Evolutionary conservation across 1,140 invertebrate species (phyloP).

Genomic region (Drosophila subpulchrella): DNA sequence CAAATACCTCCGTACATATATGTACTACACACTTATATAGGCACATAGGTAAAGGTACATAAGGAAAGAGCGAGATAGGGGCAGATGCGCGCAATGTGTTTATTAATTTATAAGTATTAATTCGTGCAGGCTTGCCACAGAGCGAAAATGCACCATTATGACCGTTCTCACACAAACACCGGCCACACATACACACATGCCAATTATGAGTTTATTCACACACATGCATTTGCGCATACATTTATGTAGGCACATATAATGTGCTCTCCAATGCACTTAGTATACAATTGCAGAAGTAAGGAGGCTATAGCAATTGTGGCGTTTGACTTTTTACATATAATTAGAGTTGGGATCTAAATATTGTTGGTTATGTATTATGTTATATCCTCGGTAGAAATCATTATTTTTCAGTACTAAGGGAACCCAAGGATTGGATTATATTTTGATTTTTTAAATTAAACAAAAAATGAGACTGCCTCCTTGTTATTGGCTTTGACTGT

Average conservation of each 20-base stretch:
- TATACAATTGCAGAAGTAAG: background rate
- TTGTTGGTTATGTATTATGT: background rate
- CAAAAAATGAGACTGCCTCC: too few species aligned
- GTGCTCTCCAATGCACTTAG: background rate
- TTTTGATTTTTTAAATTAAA: too few species aligned
- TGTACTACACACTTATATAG: background rate
- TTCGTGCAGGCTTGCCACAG: conserved; percentile 2
- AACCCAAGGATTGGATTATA: too few species aligned
- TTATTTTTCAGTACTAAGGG: too few species aligned
- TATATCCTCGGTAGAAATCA: background rate
- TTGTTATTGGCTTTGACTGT: too few species aligned
- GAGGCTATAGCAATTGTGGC: background rate
- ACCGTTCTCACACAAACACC: background rate
- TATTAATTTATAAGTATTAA: conserved; percentile 19
- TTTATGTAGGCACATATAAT: background rate
- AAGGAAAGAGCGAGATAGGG: conserved; percentile 3
- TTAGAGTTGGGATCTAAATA: background rate
- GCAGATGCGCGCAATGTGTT: conserved; percentile 6
- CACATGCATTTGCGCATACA: background rate
- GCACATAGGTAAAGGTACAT: background rate
- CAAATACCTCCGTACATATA: background rate
- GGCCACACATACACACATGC: background rate
- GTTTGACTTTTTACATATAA: conserved; percentile 1
- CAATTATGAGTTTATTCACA: background rate
- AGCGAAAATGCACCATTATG: conserved; percentile 5